These are phyloP conservation scores for Mantis religiosa DNA, from an alignment of 2,888 invertebrate species.

Conservation along the genomic window DNA sequence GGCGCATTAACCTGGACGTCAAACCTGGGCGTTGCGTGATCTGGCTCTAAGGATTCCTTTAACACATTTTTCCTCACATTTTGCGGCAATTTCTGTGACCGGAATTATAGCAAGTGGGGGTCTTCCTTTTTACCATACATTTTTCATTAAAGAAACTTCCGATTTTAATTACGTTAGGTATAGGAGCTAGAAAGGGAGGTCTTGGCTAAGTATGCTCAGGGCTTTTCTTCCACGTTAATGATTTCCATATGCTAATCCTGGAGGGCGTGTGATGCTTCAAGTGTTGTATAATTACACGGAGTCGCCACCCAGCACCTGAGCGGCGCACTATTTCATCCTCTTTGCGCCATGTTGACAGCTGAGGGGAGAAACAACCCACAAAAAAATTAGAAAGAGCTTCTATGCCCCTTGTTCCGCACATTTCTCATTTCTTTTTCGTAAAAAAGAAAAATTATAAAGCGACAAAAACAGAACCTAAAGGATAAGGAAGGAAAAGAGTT, in stretches of 20 bases:
- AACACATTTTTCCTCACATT: neutral
- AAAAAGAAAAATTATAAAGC: neutral
- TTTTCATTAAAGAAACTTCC: slow-evolving; percentile 22
- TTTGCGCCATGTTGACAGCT: slow-evolving; percentile 16
- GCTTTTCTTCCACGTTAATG: slow-evolving; percentile 20
- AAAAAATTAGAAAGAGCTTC: neutral
- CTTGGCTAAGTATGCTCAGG: neutral
- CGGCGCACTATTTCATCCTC: slow-evolving; percentile 11
- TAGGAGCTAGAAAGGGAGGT: neutral
- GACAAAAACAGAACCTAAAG: neutral
- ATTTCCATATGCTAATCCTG: slow-evolving; percentile 27
- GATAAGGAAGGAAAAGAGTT: neutral
- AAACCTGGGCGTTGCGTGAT: too few species aligned
- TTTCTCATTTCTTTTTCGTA: neutral
- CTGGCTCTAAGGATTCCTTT: neutral
- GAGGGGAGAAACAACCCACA: neutral
- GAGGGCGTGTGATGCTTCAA: neutral
- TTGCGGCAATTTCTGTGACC: neutral
- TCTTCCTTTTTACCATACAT: slow-evolving; percentile 5
- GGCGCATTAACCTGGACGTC: too few species aligned
- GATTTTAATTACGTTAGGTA: slow-evolving; percentile 20
- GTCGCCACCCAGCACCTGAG: slow-evolving; percentile 17
- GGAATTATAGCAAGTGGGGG: neutral
- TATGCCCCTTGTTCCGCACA: neutral
- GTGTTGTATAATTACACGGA: slow-evolving; percentile 11